Conservation (phyloP, 2,797 vertebrate genomes). For the Chelon labrosus region DNA sequence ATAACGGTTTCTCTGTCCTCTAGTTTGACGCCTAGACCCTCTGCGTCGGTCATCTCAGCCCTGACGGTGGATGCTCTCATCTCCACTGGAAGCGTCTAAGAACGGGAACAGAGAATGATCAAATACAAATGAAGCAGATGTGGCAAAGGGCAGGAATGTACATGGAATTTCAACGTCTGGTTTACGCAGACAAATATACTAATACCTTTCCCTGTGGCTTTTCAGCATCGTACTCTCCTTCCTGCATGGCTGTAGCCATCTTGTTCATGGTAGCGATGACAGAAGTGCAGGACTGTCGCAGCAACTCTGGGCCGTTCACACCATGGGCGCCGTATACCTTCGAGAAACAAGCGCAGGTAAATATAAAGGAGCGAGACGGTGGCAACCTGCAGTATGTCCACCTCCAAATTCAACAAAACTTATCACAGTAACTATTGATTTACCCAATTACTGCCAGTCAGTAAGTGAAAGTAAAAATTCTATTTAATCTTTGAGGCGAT, state of each 20-base stretch:
- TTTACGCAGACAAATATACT: not conserved
- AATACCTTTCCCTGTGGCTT: constrained; percentile 88
- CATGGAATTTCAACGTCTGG: not conserved
- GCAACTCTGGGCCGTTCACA: constrained; percentile 88
- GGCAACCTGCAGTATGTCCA: too few relatives aligned
- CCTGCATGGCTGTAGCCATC: constrained; percentile 99
- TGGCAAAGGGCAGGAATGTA: not conserved
- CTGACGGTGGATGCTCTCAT: constrained; percentile 89
- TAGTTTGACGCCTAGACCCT: constrained; percentile 94
- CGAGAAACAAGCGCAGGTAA: not conserved
- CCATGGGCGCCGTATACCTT: constrained; percentile 91
- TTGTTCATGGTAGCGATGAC: constrained; percentile 98
- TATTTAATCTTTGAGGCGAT: too few relatives aligned
- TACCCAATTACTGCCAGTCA: too few relatives aligned
- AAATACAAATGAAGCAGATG: not conserved
- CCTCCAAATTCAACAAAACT: too few relatives aligned
- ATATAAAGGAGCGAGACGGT: not conserved
- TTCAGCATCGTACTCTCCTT: constrained; percentile 96
- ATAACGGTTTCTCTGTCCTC: constrained; percentile 96
- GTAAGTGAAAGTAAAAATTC: too few relatives aligned
- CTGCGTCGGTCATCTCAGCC: constrained; percentile 95
- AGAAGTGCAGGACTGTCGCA: constrained; percentile 93
- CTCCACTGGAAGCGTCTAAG: constrained; percentile 87
- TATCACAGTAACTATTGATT: too few relatives aligned
- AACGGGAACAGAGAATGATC: not conserved